Evolutionary conservation across 2,113 vertebrate species (phyloP).

Genomic region (Zeus faber): DNA sequence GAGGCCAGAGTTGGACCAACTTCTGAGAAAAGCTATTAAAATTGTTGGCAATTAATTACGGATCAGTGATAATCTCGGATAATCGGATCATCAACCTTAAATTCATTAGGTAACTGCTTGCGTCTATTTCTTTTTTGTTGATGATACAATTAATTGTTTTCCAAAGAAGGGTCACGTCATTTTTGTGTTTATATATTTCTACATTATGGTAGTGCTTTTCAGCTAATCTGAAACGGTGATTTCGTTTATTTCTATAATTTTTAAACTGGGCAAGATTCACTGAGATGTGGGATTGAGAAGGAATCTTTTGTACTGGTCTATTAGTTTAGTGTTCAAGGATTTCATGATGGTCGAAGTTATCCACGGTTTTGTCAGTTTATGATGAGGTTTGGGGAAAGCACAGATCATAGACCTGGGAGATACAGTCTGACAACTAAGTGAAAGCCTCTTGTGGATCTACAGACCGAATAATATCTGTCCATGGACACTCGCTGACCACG

Average conservation of each 20-base stretch:
- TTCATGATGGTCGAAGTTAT: no score
- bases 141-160: background rate
- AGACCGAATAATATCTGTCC: background rate
- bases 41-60: no score
- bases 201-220: background rate
- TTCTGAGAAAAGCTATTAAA: no score
- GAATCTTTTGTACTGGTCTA: no score
- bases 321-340: no score
- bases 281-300: no score
- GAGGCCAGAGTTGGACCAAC: no score
- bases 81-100: background rate
- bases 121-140: background rate
- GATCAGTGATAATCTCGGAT: no score
- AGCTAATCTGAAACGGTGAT: no score
- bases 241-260: no score
- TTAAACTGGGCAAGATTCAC: no score
- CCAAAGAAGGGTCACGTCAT: background rate
- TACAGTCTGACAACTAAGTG: background rate
- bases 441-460: background rate
- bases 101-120: background rate
- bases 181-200: background rate
- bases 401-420: background rate
- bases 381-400: slow-evolving; percentile 1
- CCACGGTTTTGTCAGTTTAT: background rate
- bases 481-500: background rate